phyloP scores from a whole-genome alignment of 1,140 invertebrate species.

The Rhynchophorus ferrugineus region DNA sequence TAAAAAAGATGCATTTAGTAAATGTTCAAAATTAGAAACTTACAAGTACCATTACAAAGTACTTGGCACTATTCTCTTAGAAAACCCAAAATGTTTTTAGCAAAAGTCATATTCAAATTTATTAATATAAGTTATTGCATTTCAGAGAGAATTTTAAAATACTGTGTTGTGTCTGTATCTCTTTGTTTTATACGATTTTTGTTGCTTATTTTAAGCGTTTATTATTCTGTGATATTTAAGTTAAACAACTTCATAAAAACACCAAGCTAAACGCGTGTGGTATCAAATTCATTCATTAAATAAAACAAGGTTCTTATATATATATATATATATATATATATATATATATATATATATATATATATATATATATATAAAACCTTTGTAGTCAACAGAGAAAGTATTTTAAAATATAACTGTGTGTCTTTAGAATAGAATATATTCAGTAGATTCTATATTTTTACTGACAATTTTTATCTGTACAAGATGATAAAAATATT shows the following conservation, averaged over 20 bases:
- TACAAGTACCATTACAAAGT: too few species aligned
- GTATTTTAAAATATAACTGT: constrained; percentile 31
- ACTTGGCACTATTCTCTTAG: too few species aligned
- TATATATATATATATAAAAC: too few species aligned
- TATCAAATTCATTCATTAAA: constrained; percentile 14
- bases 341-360: constrained; percentile 30
- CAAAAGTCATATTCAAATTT: too few species aligned
- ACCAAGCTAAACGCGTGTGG: constrained; percentile 15
- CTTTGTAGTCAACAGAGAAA: constrained; percentile 29
- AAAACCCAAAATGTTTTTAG: too few species aligned
- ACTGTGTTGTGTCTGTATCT: constrained; percentile 26
- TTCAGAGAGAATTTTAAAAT: too few species aligned
- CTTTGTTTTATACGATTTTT: constrained; percentile 4
- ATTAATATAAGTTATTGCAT: too few species aligned
- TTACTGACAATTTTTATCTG: constrained; percentile 20
- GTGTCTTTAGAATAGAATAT: constrained; percentile 31
- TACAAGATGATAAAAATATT: constrained; percentile 12
- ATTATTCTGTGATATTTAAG: constrained; percentile 36
- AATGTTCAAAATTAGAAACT: background rate
- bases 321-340: constrained; percentile 26
- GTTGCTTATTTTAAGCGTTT: constrained; percentile 31
- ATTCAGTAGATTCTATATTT: constrained; percentile 26
- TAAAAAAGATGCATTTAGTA: constrained; percentile 12
- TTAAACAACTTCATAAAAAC: constrained; percentile 25
- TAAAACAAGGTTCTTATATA: constrained; percentile 6